Evolutionary conservation across 1,140 invertebrate species (phyloP), one percentile per base, ranked within the genome.

Genomic region (Philopotamus ludificatus): DNA sequence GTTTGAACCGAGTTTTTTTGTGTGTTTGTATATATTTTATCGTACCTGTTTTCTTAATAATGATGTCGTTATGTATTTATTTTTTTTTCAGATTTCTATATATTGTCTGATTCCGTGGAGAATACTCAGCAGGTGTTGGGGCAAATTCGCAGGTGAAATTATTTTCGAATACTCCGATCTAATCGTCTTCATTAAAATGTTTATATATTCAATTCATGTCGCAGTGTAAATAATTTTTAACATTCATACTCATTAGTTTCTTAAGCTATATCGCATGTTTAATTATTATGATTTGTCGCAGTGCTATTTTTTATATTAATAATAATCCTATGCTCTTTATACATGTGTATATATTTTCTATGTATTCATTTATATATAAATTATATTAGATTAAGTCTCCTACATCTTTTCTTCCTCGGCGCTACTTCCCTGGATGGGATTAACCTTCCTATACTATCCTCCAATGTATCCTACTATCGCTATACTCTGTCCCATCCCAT

Each of bases 31-130:
- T 34, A 12, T 34, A 34, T 34, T 7, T 34, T 34, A 34, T 34
- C 28, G 28, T 34, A 34, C 12, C 28, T 34, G 12, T 34, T 34
- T 34, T 34, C 28, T 34, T 34, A 34, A 34, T 47, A 47, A 15
- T 47, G 15, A 20, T 20, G 25, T 57, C 9, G 9, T 41, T 8
- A 7, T 41, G 15, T 41, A 4, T 42, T n/a, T 28, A n/a, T 55
- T 4, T 58, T 47, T 39, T 22, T 62, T 62, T 1, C 67, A 69
- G 67, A 63, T 69, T 34, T 39, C 54, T 15, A 34, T 69, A 34
- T 89, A 89, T 72, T 84, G 83, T 69, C 83, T 85, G 51, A 76
- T 95, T 50, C 93, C 93, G 1, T 76, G 93, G 66, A 83, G 89
- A 71, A 82, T 83, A 47, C 77, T 90, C 16, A 94, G 91, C 39